These are phyloP conservation scores for Oligia latruncula DNA, from an alignment of 2,888 invertebrate species.

Conservation along the genomic window DNA sequence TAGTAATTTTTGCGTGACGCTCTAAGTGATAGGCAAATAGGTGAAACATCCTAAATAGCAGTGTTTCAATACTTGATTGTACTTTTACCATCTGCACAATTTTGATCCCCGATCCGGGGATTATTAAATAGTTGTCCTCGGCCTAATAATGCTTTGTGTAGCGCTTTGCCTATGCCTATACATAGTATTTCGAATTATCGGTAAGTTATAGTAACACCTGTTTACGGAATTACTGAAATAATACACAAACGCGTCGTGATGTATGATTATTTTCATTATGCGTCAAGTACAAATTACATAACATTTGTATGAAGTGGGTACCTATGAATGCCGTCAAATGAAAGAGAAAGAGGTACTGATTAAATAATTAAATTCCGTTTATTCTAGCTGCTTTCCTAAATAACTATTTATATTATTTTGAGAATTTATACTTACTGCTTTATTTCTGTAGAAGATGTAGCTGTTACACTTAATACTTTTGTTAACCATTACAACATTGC, in stretches of 20 bases:
- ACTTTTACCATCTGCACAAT: constrained; percentile 22
- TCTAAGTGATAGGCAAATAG: constrained; percentile 58
- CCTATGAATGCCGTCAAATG: constrained; percentile 9
- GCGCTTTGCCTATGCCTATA: constrained; percentile 7
- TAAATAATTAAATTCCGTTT: constrained; percentile 12
- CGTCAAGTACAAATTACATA: constrained; percentile 38
- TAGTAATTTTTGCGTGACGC: constrained; percentile 57
- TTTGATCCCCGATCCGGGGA: not conserved
- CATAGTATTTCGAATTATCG: constrained; percentile 7
- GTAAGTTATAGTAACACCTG: constrained; percentile 37
- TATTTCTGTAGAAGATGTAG: constrained; percentile 41
- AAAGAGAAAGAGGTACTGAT: constrained; percentile 35
- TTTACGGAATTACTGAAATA: constrained; percentile 37
- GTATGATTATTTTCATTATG: constrained; percentile 42
- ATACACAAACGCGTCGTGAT: constrained; percentile 25
- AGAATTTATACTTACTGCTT: constrained; percentile 28
- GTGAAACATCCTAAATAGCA: constrained; percentile 27
- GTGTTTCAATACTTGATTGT: constrained; percentile 32
- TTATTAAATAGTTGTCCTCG: constrained; percentile 5
- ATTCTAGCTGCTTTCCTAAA: constrained; percentile 37
- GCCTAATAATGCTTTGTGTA: constrained; percentile 5
- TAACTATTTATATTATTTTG: constrained; percentile 30
- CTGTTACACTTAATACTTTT: constrained; percentile 21
- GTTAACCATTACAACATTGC: constrained; percentile 23
- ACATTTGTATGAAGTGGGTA: constrained; percentile 24